These are phyloP conservation scores for Serrognathus titanus DNA, from an alignment of 2,888 invertebrate genomes.

Conservation along the genomic window DNA sequence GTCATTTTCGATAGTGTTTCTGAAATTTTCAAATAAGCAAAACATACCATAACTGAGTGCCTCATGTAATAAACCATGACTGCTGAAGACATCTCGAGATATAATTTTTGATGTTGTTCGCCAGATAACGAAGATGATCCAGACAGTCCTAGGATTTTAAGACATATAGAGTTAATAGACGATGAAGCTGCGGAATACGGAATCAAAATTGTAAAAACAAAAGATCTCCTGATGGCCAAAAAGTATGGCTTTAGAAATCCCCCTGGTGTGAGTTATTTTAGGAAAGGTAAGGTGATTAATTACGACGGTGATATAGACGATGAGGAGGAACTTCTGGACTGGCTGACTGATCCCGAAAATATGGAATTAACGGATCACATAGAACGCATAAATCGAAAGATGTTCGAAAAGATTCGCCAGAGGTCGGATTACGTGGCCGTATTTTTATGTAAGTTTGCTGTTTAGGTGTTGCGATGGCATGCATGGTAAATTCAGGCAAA, in stretches of 20 bases:
- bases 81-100: too few species aligned
- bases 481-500: background rate
- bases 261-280: constrained; percentile 87
- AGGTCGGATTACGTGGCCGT: constrained; percentile 88
- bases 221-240: constrained; percentile 86
- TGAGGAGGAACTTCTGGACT: constrained; percentile 83
- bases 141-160: constrained; percentile 73
- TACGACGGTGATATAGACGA: constrained; percentile 92
- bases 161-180: constrained; percentile 86
- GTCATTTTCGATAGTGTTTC: constrained; percentile 1
- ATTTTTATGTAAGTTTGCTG: constrained; percentile 76
- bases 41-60: too few species aligned
- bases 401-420: constrained; percentile 88
- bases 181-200: constrained; percentile 91
- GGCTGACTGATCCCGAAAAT: constrained; percentile 89
- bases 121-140: constrained; percentile 79
- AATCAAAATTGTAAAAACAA: constrained; percentile 84
- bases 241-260: constrained; percentile 88
- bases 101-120: constrained; percentile 2
- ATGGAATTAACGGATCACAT: constrained; percentile 93
- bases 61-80: too few species aligned
- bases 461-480: background rate
- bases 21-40: background rate
- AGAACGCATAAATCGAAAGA: constrained; percentile 85
- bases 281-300: constrained; percentile 84